A percentile compares a stretch with the other conserved stretches of the same genome.
phyloP scores from a whole-genome alignment of 2,888 invertebrate species.

The Synanthedon myopaeformis region DNA sequence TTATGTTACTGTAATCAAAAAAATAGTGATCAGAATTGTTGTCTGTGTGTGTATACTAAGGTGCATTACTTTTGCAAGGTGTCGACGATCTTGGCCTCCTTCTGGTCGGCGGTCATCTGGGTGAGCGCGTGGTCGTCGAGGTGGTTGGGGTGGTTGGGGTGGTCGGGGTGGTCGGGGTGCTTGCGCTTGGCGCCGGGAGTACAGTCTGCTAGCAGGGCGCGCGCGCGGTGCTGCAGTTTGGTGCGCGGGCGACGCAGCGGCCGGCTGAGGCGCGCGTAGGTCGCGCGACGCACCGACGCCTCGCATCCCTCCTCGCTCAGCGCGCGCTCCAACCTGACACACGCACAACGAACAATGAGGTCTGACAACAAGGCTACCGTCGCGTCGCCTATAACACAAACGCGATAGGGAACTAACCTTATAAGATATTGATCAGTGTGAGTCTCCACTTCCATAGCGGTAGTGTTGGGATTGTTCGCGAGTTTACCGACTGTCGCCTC shows the following conservation, averaged over 20 bases:
- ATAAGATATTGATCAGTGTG: constrained; percentile 24
- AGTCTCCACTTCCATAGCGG: constrained; percentile 19
- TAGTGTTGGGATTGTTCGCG: constrained; percentile 13
- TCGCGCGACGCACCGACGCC: constrained; percentile 14
- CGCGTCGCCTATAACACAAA: too few relatives aligned
- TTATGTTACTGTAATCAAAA: too few relatives aligned
- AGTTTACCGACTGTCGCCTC: constrained; percentile 22
- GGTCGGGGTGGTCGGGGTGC: constrained; percentile 7
- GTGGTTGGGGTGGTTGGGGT: constrained; percentile 15
- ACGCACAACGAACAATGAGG: too few relatives aligned
- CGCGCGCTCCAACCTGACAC: constrained; percentile 25
- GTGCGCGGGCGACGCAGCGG: constrained; percentile 21
- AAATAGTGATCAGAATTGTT: too few relatives aligned
- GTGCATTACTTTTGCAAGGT: constrained; percentile 41
- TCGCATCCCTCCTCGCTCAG: constrained; percentile 12
- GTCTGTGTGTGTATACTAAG: too few relatives aligned
- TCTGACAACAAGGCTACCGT: too few relatives aligned
- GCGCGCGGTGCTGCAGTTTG: constrained; percentile 18
- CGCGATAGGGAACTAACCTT: too few relatives aligned
- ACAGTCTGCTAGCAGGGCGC: constrained; percentile 6
- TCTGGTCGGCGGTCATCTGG: constrained; percentile 27
- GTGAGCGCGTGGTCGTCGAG: constrained; percentile 23
- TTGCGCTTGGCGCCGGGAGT: constrained; percentile 27
- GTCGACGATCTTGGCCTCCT: constrained; percentile 41
- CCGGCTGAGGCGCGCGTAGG: constrained; percentile 29